phyloP scores from a whole-genome alignment of 2,888 invertebrate species.

The Agrochola circellaris region DNA sequence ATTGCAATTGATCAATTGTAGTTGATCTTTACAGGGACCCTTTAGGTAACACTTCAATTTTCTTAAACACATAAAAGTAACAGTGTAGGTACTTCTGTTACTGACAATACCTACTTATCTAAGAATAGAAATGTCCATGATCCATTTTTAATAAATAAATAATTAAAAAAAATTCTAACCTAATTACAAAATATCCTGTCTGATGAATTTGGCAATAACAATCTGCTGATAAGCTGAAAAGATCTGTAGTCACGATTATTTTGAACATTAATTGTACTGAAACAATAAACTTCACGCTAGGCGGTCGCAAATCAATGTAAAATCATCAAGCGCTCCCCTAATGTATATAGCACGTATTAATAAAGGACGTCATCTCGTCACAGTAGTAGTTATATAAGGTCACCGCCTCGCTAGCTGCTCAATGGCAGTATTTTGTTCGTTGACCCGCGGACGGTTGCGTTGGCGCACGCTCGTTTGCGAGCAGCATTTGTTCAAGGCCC shows the following conservation, averaged over 20 bases:
- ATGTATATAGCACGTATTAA: constrained; percentile 64
- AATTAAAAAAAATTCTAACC: too few species aligned
- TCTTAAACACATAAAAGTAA: not conserved
- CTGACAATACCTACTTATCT: not conserved
- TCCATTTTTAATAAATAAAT: not conserved
- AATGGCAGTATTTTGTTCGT: constrained; percentile 84
- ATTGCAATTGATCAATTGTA: too few species aligned
- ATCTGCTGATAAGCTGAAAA: constrained; percentile 10
- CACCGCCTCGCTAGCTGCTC: constrained; percentile 80
- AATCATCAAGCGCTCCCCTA: constrained; percentile 55
- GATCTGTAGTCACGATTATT: constrained; percentile 27
- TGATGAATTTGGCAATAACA: not conserved
- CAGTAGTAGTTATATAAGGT: constrained; percentile 78
- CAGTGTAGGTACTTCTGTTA: not conserved
- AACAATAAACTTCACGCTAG: constrained; percentile 41
- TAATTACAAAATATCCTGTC: not conserved
- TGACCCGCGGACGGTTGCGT: constrained; percentile 81
- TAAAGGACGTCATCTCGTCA: constrained; percentile 70
- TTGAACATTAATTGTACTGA: constrained; percentile 16
- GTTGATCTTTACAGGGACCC: too few species aligned
- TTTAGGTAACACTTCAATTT: too few species aligned
- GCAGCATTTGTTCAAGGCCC: constrained; percentile 39
- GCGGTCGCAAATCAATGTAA: constrained; percentile 53
- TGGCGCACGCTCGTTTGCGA: constrained; percentile 67
- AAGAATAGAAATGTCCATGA: not conserved